Base-by-base conservation (phyloP, 2,888 invertebrate genomes). In the Yponomeuta sedellus region DNA sequence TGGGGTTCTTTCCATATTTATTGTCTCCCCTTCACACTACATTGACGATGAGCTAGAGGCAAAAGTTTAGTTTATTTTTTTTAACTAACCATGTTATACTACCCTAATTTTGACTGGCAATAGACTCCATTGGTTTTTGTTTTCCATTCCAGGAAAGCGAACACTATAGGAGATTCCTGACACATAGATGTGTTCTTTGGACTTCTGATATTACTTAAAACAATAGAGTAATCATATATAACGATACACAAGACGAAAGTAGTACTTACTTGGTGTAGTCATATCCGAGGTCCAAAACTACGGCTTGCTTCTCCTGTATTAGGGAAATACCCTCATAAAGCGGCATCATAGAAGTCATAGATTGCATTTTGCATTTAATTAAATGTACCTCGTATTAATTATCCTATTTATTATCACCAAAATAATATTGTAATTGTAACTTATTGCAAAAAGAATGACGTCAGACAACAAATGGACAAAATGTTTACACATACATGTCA, bases 251-350 rank as follows among this genome's bases (percentile, higher is more conserved):
- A 20, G 12, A 56, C 11, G 4, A 12, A 39, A 59, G 52, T 25
- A 34, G 39, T 65, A 81, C 93, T 92, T 91, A 98, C 98, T 98
- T 98, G 1, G 98, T 98, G 77, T 96, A 98, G 22, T 97, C 97
- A 59, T 94, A 92, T 64, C 98, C 98, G 69, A 99, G 94, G 80
- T 99, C 98, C 69, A 98, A 82, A 19, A 98, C 96, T 1, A 98
- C 95, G 16, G 96, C 95, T 77, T 96, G 95, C 81, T 98, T 98
- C 75, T 98, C 98, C 73, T 95, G 95, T 74, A 96, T 94, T 63
- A 95, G 93, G 62, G 93, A 93, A 69, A 95, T 93, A 16, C 95
- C 95, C 88, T 98, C 97, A 79, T 96, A 97, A 1, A 96, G 84
- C 25, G 95, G 94, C 96, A 96, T 96, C 75, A 73, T 85, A 16